Base-by-base conservation (phyloP, 2,888 invertebrate genomes). In the Torymus auratus region DNA sequence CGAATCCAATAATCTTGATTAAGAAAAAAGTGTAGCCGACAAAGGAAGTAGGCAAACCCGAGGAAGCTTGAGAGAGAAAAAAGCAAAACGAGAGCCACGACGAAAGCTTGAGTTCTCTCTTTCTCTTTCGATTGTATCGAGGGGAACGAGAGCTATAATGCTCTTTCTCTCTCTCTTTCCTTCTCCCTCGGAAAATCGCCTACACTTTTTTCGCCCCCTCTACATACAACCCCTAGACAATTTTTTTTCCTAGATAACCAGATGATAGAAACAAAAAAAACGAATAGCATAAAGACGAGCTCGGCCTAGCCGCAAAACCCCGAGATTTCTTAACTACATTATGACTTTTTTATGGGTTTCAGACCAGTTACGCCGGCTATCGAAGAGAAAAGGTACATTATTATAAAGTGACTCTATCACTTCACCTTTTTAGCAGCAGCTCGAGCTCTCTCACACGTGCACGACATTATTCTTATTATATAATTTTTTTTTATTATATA, bases 321-420 rank as follows among this genome's bases (percentile, higher is more conserved):
- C 73, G 67, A 68, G 78, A 78, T 56, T 61, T 23, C 14, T 71
- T 15, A 17, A 15, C 23, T 81, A 80, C 72, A 83, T 81, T 17
- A 83, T 83, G 65, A 83, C 62, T 83, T 81, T 83, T 83, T 83
- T 83, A 81, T 83, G 81, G 81, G 84, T 86, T 86, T 86, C 86
- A 86, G 86, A 86, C 86, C 86, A 84, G 86, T 85, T 83, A 86
- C 86, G 80, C 86, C 86, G 83, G 86, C 86, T 85, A 85, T 85
- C 84, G 86, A 86, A 85, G 86, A 86, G 83, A 85, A 84, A 85
- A 86, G 86, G 86, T 86, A 86, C 76, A 84, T 84, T 84, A 15
- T 68, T 41, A 41, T 10, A 41, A 73, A 81, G 61, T 80, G 70
- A 74, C 67, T 79, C 67, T 80, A 17, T 78, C 41, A 41, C 41